Evolutionary conservation across 2,113 vertebrate species (phyloP).

Genomic region (Theropithecus gelada): DNA sequence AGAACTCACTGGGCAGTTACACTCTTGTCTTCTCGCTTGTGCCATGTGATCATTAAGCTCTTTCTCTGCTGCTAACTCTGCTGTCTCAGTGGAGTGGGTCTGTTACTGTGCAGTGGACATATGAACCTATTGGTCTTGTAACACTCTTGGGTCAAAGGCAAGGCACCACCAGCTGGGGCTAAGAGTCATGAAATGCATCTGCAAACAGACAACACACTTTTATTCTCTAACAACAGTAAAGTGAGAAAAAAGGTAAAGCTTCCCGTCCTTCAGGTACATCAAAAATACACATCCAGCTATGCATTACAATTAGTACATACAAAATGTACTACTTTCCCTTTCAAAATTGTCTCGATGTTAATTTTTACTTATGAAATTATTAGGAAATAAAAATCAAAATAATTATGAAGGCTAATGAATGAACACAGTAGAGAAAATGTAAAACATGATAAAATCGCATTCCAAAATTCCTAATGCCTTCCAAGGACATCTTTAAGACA

Average conservation of each 20-base stretch:
- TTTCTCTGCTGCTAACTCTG: no score
- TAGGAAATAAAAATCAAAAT: not conserved
- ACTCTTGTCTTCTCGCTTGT: no score
- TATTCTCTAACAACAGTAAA: not conserved
- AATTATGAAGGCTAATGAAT: not conserved
- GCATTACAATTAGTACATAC: no score
- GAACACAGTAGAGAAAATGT: not conserved
- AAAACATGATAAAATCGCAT: not conserved
- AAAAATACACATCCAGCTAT: fast-evolving
- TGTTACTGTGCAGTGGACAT: no score
- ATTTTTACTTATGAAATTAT: not conserved
- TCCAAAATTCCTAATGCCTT: not conserved
- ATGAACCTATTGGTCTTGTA: no score
- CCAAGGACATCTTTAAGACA: not conserved
- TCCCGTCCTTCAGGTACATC: not conserved
- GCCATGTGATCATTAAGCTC: no score
- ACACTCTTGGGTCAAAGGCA: not conserved
- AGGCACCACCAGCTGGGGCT: fast-evolving
- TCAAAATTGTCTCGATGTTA: not conserved
- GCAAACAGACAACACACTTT: fast-evolving
- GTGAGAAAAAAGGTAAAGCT: not conserved
- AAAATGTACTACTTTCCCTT: not conserved
- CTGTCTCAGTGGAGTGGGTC: no score
- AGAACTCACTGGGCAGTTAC: no score
- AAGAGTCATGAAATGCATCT: not conserved